Evolutionary conservation across 2,113 vertebrate genomes (phyloP).

Genomic region (Nerophis ophidion): DNA sequence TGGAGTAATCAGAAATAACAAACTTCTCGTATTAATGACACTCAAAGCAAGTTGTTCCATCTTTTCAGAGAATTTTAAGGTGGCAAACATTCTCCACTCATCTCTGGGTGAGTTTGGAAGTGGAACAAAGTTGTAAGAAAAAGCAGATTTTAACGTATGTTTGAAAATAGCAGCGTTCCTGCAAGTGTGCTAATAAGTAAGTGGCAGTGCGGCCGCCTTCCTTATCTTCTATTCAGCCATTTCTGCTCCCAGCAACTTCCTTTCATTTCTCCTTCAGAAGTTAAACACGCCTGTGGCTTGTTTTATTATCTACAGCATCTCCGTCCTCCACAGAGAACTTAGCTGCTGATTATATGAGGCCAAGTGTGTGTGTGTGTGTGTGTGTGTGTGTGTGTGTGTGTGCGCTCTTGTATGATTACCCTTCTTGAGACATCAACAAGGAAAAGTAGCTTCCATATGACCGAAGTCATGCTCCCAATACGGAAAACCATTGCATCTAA

Average conservation of each 20-base stretch:
- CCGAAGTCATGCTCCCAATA: no score
- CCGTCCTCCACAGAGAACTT: slow-evolving; percentile 40
- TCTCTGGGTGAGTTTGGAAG: no score
- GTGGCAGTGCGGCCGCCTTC: slow-evolving; percentile 1
- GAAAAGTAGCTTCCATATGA: no score
- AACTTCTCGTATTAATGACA: no score
- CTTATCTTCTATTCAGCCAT: slow-evolving; percentile 65
- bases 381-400: background rate
- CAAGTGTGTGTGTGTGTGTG: slow-evolving; percentile 2
- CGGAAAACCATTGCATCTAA: no score
- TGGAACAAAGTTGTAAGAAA: no score
- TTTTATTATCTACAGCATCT: slow-evolving; percentile 63
- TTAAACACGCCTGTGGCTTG: slow-evolving; percentile 57
- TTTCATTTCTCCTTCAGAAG: slow-evolving; percentile 65
- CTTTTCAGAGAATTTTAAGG: no score
- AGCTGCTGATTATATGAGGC: slow-evolving; percentile 19
- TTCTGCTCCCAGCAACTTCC: slow-evolving; percentile 61
- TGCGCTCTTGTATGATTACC: background rate
- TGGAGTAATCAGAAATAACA: no score
- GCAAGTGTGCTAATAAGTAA: background rate
- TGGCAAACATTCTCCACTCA: no score
- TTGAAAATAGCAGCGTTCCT: background rate
- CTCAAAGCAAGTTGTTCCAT: no score
- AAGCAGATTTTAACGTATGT: background rate
- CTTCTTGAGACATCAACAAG: no score